Evolutionary conservation across 2,113 vertebrate genomes (phyloP), one percentile per base, ranked within the genome.

Genomic region (Tachycineta bicolor): DNA sequence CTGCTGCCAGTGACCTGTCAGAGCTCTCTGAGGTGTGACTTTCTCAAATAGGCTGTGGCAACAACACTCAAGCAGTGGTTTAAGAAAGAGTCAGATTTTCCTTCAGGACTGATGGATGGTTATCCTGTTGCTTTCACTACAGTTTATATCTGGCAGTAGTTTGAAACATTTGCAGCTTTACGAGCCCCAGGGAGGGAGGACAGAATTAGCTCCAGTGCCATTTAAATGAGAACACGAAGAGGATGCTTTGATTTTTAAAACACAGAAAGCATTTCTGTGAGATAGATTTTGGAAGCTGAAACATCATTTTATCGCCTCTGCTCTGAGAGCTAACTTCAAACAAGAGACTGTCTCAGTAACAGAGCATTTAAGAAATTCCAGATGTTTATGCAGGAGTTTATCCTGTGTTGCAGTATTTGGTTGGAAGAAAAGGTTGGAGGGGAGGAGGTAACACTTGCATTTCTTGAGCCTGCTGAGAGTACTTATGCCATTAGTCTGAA

Each of bases 351-450:
- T 59, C 91, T 81, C 58, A 31, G 75, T 78, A 89, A 93, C 83
- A 63, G 92, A 91, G 59, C 93, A 88, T 95, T 90, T 85, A 87
- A 70, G 41, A 92, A 96, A 93, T 95, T 96, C 91, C 94, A 90
- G 95, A 92, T 96, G 85, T 89, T 93, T 92, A 58, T 73, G 67
- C 71, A 89, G 79, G 43, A 91, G 83, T 90, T 94, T 87, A 52
- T 94, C 34, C 81, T 91, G 70, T 85, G 46, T 74, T 81, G 49
- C 71, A 20, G 67, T 80, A 59, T 83, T 89, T 84, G 58, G 21
- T 74, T 93, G 94, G 84, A 87, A 92, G 65, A 58, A 94, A 83
- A 91, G 23, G 49, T 58, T 83, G 58, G 34, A 86, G 62, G 60
- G 67, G 50, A 87, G 52, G 77, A 94, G 74, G 64, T 83, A 56